Evolutionary conservation across 2,888 invertebrate species (phyloP), one percentile per base, ranked within the genome.

Genomic region (Leptinotarsa juncta): DNA sequence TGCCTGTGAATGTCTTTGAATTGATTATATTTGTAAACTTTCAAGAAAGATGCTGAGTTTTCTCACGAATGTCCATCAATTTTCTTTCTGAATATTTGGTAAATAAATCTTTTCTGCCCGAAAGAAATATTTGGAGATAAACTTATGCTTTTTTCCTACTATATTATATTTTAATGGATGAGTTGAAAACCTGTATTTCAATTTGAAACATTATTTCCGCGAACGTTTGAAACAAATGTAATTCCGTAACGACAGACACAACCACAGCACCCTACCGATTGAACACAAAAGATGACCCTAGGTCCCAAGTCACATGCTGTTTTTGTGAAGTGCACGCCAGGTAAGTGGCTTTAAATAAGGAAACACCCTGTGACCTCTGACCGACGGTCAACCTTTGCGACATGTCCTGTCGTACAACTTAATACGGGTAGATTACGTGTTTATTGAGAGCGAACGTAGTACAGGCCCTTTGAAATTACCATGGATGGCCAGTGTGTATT

Each of bases 391-490:
- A 66, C 73, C 67, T 67, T 71, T 50, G 23, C 20, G 65, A 73
- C 65, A 53, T 53, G 42, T 57, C 53, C 23, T 55, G 67, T 70
- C 48, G 42, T 20, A 66, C 65, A 62, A 26, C 49, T 67, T 70
- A 70, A 65, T 42, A 23, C 53, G 70, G 69, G 68, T 55, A 71
- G 51, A 78, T 76, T 74, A 78, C 70, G 78, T 78, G 78, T 78
- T 78, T 78, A 78, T 78, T 72, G 74, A 74, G 71, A 76, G 77
- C 69, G 70, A 65, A 72, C 32, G 18, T 73, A 60, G 53, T 69
- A 60, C 23, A 16, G 60, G 65, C 74, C 67, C 60, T 67, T 74
- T 65, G 67, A 49, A 48, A 50, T 51, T 50, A 23, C 16, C 23
- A 49, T 23, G 16, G 20, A 57, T 55, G 15, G 14, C 53, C 67